Evolutionary conservation across 2,797 vertebrate genomes (phyloP).

Genomic region (Adelosebastes latens): DNA sequence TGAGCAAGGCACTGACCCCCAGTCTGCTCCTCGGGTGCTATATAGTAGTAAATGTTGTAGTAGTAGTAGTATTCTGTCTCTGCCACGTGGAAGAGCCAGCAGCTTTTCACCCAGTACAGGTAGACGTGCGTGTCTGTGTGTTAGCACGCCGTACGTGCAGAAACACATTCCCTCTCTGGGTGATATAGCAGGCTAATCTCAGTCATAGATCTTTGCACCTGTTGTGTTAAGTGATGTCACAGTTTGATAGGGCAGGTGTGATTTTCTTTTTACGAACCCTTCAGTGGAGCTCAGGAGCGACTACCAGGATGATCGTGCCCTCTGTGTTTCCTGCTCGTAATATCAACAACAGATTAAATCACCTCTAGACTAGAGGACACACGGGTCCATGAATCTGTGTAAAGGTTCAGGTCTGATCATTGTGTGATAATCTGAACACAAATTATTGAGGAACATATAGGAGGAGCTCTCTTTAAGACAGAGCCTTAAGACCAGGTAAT

Average conservation of each 20-base stretch:
- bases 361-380: neutral
- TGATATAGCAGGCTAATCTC: constrained; percentile 15
- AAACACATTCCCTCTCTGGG: neutral
- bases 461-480: too few species aligned
- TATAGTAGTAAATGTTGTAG: too few species aligned
- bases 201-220: constrained; percentile 29
- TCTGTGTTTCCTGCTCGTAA: neutral
- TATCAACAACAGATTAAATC: constrained; percentile 28
- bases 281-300: neutral
- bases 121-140: too few species aligned
- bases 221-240: constrained; percentile 1
- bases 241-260: constrained; percentile 24
- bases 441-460: neutral
- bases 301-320: neutral
- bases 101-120: too few species aligned
- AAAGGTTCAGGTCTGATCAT: neutral
- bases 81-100: neutral
- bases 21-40: too few species aligned
- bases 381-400: neutral
- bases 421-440: neutral
- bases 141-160: constrained; percentile 27
- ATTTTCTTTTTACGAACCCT: neutral
- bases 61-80: neutral
- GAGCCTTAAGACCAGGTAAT: neutral
- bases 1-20: too few species aligned